Conservation (phyloP, 2,113 vertebrate species). For the Salvelinus alpinus region DNA sequence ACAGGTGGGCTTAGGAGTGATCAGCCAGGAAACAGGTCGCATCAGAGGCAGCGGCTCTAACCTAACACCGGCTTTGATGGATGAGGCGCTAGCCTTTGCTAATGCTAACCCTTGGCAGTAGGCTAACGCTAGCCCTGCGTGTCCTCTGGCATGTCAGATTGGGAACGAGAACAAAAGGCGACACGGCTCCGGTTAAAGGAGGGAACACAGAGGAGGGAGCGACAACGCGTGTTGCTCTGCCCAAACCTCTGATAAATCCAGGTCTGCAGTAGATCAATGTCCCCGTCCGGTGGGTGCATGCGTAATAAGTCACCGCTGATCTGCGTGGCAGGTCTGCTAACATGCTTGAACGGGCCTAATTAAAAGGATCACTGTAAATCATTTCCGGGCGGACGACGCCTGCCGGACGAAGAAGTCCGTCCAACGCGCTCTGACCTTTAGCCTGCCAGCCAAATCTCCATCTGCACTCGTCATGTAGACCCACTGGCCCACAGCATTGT, state of each 20-base stretch:
- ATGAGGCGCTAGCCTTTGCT: conserved; percentile 39
- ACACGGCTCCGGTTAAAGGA: not conserved
- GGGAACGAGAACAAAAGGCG: conserved; percentile 19
- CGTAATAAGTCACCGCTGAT: conserved; percentile 39
- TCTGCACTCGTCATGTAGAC: conserved; percentile 23
- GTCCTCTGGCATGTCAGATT: conserved; percentile 20
- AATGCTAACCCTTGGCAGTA: conserved; percentile 36
- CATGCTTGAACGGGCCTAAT: conserved; percentile 57
- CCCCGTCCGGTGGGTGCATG: conserved; percentile 30
- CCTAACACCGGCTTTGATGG: conserved; percentile 36
- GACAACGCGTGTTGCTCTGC: not conserved
- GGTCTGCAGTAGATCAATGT: conserved; percentile 43
- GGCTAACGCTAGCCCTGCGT: not conserved
- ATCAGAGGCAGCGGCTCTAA: conserved; percentile 23
- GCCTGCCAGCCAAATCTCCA: conserved; percentile 47
- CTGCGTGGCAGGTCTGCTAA: conserved; percentile 50
- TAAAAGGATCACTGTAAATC: conserved; percentile 66
- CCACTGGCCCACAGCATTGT: conserved; percentile 10
- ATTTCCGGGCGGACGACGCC: conserved; percentile 37
- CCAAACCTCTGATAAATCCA: conserved; percentile 33
- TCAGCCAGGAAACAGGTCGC: conserved; percentile 27
- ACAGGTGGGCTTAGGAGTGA: conserved; percentile 16
- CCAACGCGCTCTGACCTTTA: conserved; percentile 55
- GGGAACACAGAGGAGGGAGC: not conserved
- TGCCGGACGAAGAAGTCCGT: conserved; percentile 17